These are phyloP conservation scores for Lordiphosa stackelbergi DNA, from an alignment of 1,140 invertebrate genomes.

Conservation along the genomic window DNA sequence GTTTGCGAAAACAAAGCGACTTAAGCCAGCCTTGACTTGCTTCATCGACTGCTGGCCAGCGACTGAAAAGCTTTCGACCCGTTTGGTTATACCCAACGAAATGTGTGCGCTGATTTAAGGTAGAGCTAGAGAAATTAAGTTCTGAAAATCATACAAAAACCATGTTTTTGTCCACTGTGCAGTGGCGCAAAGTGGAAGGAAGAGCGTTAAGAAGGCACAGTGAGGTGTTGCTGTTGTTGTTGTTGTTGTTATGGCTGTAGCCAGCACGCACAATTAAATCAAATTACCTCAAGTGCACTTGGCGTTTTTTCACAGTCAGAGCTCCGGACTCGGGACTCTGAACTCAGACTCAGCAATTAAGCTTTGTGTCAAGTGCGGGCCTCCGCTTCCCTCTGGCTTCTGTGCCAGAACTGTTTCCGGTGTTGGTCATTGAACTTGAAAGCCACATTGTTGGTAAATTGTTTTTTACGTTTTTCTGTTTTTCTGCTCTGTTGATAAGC, in stretches of 20 bases:
- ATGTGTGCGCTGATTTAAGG: too few relatives aligned
- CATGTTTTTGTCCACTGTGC: too few relatives aligned
- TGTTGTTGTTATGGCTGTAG: constrained; percentile 26
- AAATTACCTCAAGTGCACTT: constrained; percentile 73
- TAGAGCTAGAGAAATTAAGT: too few relatives aligned
- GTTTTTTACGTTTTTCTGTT: neutral
- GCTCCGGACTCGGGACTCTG: constrained; percentile 1
- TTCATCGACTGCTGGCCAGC: too few relatives aligned
- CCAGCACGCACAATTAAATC: constrained; percentile 71
- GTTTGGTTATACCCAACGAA: too few relatives aligned
- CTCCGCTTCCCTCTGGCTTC: neutral
- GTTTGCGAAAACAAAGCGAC: too few relatives aligned
- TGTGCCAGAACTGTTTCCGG: constrained; percentile 33
- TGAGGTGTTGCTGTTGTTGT: neutral
- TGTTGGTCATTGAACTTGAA: constrained; percentile 54
- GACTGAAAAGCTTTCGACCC: too few relatives aligned
- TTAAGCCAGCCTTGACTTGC: too few relatives aligned
- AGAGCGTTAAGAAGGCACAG: too few relatives aligned
- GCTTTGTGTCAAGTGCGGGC: constrained; percentile 50
- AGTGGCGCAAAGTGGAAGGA: too few relatives aligned
- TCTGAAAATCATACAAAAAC: too few relatives aligned
- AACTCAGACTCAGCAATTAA: constrained; percentile 51
- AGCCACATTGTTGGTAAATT: neutral
- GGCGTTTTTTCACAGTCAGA: constrained; percentile 52
- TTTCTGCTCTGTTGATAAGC: neutral